Percentiles rank a stretch among this genome's conserved stretches.
Evolutionary conservation across 2,888 invertebrate species (phyloP).

Genomic region (Acanthosepion lycidas): DNA sequence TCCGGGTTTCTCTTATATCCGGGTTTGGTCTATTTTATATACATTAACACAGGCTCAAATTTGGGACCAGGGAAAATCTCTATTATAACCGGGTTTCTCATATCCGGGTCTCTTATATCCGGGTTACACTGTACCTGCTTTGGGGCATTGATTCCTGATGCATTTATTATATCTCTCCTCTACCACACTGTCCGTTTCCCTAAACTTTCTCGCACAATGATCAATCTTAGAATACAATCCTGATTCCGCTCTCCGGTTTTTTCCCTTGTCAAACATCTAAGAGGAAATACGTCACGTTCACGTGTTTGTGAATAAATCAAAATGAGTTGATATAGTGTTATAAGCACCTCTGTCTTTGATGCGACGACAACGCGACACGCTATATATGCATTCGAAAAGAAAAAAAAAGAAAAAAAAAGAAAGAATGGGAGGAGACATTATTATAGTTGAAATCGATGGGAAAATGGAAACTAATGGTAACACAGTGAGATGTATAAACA

Average conservation of each 20-base stretch:
- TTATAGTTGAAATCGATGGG: neutral
- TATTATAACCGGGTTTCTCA: too few species aligned
- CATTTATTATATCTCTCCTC: too few species aligned
- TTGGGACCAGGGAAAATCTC: too few species aligned
- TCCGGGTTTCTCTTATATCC: too few species aligned
- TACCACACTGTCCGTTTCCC: neutral
- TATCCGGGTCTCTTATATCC: too few species aligned
- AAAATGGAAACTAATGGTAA: neutral
- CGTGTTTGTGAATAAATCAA: constrained; percentile 8
- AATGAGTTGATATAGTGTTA: neutral
- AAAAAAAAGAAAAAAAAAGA: too few species aligned
- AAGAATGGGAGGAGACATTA: neutral
- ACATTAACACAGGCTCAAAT: too few species aligned
- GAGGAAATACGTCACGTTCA: neutral
- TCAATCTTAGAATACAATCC: neutral
- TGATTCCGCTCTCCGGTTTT: neutral
- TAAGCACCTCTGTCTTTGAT: neutral
- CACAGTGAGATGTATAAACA: neutral
- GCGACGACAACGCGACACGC: neutral
- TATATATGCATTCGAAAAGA: neutral
- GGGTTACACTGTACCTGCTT: too few species aligned
- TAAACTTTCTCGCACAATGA: neutral
- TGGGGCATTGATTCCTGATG: too few species aligned
- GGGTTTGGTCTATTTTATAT: too few species aligned
- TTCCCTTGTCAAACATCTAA: neutral